Base-by-base conservation (phyloP, 2,888 invertebrate species). In the Glaucopsyche alexis region DNA sequence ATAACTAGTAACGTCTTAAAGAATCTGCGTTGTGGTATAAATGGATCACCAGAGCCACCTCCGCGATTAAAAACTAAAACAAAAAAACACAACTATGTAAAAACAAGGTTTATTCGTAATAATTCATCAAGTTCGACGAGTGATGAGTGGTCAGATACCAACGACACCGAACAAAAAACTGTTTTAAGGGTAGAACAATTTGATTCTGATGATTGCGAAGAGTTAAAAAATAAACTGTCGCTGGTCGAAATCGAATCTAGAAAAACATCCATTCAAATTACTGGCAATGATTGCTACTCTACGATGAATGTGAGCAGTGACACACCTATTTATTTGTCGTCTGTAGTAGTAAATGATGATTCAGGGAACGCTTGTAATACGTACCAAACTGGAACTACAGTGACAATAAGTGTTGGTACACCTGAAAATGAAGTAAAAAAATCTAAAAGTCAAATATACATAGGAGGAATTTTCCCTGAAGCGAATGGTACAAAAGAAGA, bases 201-300 rank as follows among this genome's bases (percentile, higher is more conserved):
- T 78, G 93, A 93, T 80, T 89, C 94, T 75, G 94, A 94, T 81
- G 91, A 91, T 52, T 87, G 85, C 74, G 84, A 86, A 67, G 85
- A 89, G 71, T 75, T 79, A 47, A 86, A 84, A 79, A 76, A 77
- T 74, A 77, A 77, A 74, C 81, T 80, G 79, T 80, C 83, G 42
- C 76, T 81, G n/a, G 81, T 81, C 38, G 90, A 90, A 81, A 87
- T 85, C 76, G 93, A 93, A 76, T 87, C 90, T 13, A 91, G 94
- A 79, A 94, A 94, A 89, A 95, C 96, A 19, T 96, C 96, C 14
- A 96, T 96, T 80, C 92, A 96, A 93, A 96, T 96, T 81, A 96
- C 93, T 83, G 96, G 94, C 72, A 95, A 94, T 84, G 96, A 95
- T 89, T 96, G 94, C 87, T 96, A 96, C 82, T 96, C 95, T 69